Evolutionary conservation across 2,113 vertebrate species (phyloP).

Genomic region (Archilochus colubris): DNA sequence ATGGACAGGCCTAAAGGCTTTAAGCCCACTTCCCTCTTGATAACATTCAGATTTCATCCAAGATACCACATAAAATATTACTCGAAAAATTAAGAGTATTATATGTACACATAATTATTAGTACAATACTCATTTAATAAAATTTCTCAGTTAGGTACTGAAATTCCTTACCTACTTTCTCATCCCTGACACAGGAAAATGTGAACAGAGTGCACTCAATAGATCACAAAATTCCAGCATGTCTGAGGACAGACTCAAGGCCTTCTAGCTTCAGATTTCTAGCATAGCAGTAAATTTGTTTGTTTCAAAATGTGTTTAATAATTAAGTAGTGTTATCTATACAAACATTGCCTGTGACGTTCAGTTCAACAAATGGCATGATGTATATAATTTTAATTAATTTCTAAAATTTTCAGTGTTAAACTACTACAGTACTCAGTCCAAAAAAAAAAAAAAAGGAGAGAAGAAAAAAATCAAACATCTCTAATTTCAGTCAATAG

Average conservation of each 20-base stretch:
- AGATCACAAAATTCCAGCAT: not conserved
- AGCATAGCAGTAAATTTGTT: not conserved
- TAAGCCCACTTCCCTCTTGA: not conserved
- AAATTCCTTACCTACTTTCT: not conserved
- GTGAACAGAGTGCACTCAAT: not conserved
- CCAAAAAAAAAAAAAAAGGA: too few relatives aligned
- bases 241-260: rapidly evolving
- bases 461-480: not conserved
- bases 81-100: not conserved
- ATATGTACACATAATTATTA: not conserved
- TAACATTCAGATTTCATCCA: not conserved
- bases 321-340: not conserved
- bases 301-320: not conserved
- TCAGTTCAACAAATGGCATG: not conserved
- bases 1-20: not conserved
- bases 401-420: not conserved
- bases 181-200: not conserved
- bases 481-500: constrained; percentile 1
- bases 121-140: not conserved
- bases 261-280: not conserved
- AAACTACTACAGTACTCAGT: not conserved
- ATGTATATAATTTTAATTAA: not conserved
- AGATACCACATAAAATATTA: not conserved
- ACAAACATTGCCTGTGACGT: not conserved
- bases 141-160: not conserved